phyloP scores from a whole-genome alignment of 2,888 invertebrate species.

The Calliopum simillimum region DNA sequence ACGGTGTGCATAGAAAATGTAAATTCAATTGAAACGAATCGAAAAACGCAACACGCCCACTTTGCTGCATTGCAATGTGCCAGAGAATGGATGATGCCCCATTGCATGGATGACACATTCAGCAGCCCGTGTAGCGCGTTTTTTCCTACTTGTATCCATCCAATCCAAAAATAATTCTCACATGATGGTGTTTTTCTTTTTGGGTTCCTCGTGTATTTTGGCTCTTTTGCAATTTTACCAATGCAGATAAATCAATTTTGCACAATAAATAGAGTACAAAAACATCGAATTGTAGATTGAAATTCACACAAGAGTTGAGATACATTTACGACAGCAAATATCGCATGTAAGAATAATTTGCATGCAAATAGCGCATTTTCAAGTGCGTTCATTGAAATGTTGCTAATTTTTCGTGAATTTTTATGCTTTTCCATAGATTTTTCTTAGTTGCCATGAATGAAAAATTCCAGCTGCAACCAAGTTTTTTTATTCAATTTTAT shows the following conservation, averaged over 20 bases:
- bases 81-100: slow-evolving; percentile 9
- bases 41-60: slow-evolving; percentile 42
- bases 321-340: too few relatives aligned
- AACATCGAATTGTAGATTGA: too few relatives aligned
- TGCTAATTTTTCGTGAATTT: too few relatives aligned
- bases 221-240: background rate
- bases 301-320: too few relatives aligned
- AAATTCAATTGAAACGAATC: slow-evolving; percentile 46
- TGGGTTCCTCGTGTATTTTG: background rate
- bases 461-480: background rate
- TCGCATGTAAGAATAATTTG: too few relatives aligned
- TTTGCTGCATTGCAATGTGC: slow-evolving; percentile 37
- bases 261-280: too few relatives aligned
- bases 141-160: background rate
- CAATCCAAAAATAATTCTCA: slow-evolving; percentile 16
- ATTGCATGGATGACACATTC: slow-evolving; percentile 15
- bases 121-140: slow-evolving; percentile 14
- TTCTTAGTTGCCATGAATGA: background rate
- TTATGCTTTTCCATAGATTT: background rate
- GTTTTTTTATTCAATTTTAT: background rate
- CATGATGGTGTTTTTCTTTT: too few relatives aligned
- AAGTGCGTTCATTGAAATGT: background rate
- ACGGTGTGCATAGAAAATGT: slow-evolving; percentile 36
- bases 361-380: slow-evolving; percentile 1
- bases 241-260: slow-evolving; percentile 15